phyloP scores from a whole-genome alignment of 2,797 vertebrate genomes.

The Manis javanica region DNA sequence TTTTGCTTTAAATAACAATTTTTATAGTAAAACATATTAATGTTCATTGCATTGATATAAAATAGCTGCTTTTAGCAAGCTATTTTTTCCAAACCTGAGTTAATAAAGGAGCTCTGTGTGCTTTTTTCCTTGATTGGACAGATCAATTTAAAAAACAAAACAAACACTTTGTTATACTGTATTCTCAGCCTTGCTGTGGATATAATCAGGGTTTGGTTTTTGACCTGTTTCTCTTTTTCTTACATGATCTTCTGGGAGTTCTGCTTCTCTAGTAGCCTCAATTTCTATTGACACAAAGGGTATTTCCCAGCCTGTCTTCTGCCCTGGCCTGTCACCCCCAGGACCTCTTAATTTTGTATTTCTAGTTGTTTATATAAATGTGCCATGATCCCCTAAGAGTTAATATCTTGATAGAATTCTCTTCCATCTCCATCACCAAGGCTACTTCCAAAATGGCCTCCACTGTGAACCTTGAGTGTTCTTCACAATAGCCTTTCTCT shows the following conservation, averaged over 20 bases:
- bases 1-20: conserved; percentile 14
- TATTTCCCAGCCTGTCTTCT: not conserved
- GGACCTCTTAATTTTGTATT: not conserved
- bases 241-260: not conserved
- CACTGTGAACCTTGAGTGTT: not conserved
- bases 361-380: not conserved
- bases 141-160: not conserved
- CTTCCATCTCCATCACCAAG: not conserved
- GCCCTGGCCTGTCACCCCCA: not conserved
- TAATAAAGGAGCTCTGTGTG: conserved; percentile 6
- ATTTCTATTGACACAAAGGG: not conserved
- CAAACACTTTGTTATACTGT: not conserved
- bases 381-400: not conserved
- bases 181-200: not conserved
- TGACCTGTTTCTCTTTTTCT: not conserved
- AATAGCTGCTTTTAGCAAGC: not conserved
- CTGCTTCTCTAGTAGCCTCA: not conserved
- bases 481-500: not conserved
- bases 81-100: not conserved
- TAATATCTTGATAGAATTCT: not conserved
- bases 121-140: not conserved
- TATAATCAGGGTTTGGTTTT: not conserved
- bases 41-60: not conserved
- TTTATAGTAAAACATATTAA: not conserved
- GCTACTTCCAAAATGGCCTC: not conserved